Conservation (phyloP, 2,113 vertebrate genomes). For the Circaetus gallicus region DNA sequence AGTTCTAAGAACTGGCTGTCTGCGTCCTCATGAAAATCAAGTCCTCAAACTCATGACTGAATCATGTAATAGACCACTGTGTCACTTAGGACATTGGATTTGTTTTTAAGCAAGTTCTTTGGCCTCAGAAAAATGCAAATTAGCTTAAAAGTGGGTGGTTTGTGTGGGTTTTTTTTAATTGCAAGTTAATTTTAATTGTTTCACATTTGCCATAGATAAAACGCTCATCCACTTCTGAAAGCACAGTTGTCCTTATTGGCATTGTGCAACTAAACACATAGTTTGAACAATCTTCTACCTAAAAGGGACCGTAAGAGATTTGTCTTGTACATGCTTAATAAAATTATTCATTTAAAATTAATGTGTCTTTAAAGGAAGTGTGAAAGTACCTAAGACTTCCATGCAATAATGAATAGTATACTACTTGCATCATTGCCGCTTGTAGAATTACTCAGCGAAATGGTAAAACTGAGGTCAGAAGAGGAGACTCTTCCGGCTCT, state of each 20-base stretch:
- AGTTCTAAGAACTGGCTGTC: neutral
- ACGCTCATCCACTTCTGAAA: fast-evolving
- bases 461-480: neutral
- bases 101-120: neutral
- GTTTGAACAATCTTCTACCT: neutral
- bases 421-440: too few species aligned
- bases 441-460: neutral
- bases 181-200: neutral
- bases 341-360: neutral
- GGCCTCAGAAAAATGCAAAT: neutral
- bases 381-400: neutral
- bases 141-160: neutral
- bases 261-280: neutral
- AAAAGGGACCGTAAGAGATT: neutral
- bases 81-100: neutral
- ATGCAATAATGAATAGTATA: fast-evolving
- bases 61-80: too few species aligned
- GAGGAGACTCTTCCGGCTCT: neutral
- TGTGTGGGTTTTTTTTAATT: neutral
- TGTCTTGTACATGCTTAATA: neutral
- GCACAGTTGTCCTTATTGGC: neutral
- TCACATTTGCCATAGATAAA: neutral
- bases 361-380: neutral
- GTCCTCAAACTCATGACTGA: neutral
- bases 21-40: neutral